Evolutionary conservation across 2,797 vertebrate species (phyloP), one percentile per base, ranked within the genome.

Genomic region (Acrocephalus scirpaceus): DNA sequence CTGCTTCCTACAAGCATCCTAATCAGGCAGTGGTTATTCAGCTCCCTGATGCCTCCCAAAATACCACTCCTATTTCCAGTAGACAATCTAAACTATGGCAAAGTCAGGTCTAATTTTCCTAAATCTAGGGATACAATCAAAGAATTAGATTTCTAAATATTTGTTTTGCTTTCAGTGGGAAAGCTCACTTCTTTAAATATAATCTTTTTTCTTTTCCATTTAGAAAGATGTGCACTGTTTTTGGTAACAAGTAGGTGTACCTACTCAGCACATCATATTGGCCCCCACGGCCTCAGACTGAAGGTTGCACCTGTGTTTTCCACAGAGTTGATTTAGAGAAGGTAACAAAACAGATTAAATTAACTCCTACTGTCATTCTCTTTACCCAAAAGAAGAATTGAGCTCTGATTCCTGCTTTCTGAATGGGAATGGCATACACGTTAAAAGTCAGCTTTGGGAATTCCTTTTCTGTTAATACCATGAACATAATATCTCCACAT

Each of bases 401-500:
- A 95, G 81, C 71, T 88, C 47, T 25, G 66, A 95, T 56, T 73
- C 56, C 38, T 76, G 85, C 51, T 73, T 77, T 71, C 89, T 93
- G 95, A 96, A 96, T 82, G 91, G 95, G 92, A 94, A 97, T 47
- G 61, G 67, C 92, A 92, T 19, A 74, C 88, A 84, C 23, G 14
- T 91, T 94, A 87, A 36, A 94, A 92, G 66, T 78, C 86, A 93
- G 93, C 96, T 95, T 77, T 92, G 97, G 97, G 90, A 86, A 97
- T 97, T 96, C 67, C 77, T 95, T 83, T 87, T 90, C 79, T 96
- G 65, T 97, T 96, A 93, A 96, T 94, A 96, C 90, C 45, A 60
- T 89, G 92, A 96, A 95, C 71, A 62, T 86, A 95, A 89, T 93
- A 96, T 94, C 88, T 92, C 66, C 86, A 87, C 83, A 92, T 96